Base-by-base conservation (phyloP, 2,113 vertebrate species). In the Callopanchax toddi region DNA sequence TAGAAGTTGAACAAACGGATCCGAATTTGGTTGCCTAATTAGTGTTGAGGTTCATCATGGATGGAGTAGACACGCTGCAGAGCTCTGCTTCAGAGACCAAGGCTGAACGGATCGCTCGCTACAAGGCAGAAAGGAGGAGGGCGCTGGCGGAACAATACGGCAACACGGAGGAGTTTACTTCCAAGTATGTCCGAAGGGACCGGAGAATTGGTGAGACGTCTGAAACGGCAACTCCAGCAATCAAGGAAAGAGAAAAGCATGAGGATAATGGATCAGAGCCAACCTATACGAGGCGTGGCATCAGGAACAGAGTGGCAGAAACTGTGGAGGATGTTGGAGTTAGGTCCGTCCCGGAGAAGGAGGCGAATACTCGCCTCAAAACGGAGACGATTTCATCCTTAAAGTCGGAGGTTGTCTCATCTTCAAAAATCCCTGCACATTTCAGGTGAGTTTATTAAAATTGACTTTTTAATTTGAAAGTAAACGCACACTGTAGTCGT, bases 71-170 rank as follows among this genome's bases (percentile, higher is more conserved):
- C 54, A 75, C 90, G 73, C 76, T 92, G 54, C 87, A 89, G 79
- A 89, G 77, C 79, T 87, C 88, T 1, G 59, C 84, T 15, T 59
- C 75, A 20, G 92, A 93, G 56, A 91, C 91, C 51, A 93, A 93
- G 76, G 92, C 92, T 11, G 92, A 93, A 57, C 86, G 91, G 21
- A 93, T 93, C 4, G 92, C 93, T 18, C 87, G 91, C 67, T 93
- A 93, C 88, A 94, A 93, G 61, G 92, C 92, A 2, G 92, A 93
- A 39, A 82, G 93, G 56, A 89, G 90, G 59, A 86, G 91, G 59
- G 90, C 92, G 78, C 82, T 93, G 20, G 92, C 91, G 0, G 90
- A 93, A 54, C 89, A 88, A 40, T 93, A 92, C 8, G 90, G 90
- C 65, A 87, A 86, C 79, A 65, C 86, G 0, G 90, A 92, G 1